Percentiles rank a stretch among this genome's conserved stretches.
Conservation (phyloP, 2,888 invertebrate species). For the Caenorhabditis uteleia region DNA sequence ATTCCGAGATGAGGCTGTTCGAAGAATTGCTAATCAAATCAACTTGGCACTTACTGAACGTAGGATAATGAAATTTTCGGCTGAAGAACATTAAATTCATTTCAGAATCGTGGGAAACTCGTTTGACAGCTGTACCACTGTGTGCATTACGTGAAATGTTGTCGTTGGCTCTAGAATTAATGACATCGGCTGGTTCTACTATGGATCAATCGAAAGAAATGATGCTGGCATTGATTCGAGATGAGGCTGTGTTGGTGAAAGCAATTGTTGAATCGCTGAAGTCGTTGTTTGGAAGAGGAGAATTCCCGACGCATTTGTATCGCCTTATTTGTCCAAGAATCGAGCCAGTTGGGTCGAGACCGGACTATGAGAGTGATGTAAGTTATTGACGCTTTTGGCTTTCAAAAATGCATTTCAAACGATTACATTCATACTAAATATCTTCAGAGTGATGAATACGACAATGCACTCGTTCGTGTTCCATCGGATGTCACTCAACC, state of each 20-base stretch:
- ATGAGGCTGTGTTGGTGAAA: constrained; percentile 19
- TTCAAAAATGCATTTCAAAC: background rate
- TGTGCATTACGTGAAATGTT: constrained; percentile 16
- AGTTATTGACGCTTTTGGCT: background rate
- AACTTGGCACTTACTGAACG: constrained; percentile 15
- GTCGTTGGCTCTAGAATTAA: constrained; percentile 13
- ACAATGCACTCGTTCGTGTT: constrained; percentile 18
- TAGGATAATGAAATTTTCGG: background rate
- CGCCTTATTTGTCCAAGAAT: constrained; percentile 12
- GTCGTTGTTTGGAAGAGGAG: constrained; percentile 21
- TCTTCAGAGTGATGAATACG: constrained; percentile 17
- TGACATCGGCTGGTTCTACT: constrained; percentile 10
- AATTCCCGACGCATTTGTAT: constrained; percentile 27
- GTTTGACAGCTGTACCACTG: constrained; percentile 14
- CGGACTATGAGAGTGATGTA: constrained; percentile 21
- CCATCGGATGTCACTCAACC: constrained; percentile 30
- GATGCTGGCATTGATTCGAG: constrained; percentile 24
- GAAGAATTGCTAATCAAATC: constrained; percentile 17
- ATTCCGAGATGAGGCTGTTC: constrained; percentile 21
- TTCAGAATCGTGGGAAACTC: constrained; percentile 22
- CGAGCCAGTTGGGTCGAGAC: constrained; percentile 1
- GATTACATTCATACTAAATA: background rate
- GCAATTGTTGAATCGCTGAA: constrained; percentile 28
- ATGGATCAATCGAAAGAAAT: constrained; percentile 15
- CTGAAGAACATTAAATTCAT: background rate